phyloP scores from a whole-genome alignment of 92 coral and sea anemone genomes.

The Pocillopora grandis region DNA sequence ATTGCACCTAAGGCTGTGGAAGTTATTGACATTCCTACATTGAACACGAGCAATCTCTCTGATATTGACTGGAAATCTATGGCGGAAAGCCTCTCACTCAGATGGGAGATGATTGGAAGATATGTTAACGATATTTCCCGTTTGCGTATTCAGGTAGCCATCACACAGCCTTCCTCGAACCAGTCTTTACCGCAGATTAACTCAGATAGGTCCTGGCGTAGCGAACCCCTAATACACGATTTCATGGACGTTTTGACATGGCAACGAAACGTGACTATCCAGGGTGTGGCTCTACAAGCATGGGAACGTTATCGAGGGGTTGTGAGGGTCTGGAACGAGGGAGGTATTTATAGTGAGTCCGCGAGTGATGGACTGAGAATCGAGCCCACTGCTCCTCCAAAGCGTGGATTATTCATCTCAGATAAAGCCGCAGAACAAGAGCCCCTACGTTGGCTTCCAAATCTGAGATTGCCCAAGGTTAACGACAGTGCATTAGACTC shows the following conservation, averaged over 20 bases:
- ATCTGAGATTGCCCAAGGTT: constrained; percentile 63
- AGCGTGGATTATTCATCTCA: constrained; percentile 49
- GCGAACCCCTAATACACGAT: constrained; percentile 79
- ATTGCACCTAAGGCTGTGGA: constrained; percentile 66
- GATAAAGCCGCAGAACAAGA: constrained; percentile 77
- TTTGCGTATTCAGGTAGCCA: constrained; percentile 82
- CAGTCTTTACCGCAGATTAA: constrained; percentile 57
- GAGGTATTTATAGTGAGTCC: constrained; percentile 68
- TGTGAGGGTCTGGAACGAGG: constrained; percentile 78
- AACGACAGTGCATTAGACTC: constrained; percentile 59
- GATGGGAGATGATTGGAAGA: constrained; percentile 74
- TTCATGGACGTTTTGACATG: constrained; percentile 74
- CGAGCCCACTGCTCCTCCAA: constrained; percentile 78
- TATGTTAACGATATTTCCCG: constrained; percentile 67
- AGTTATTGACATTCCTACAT: constrained; percentile 57
- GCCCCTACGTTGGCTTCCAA: constrained; percentile 80
- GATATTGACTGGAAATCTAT: constrained; percentile 91
- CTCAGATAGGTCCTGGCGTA: constrained; percentile 67
- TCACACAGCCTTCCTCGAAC: constrained; percentile 67
- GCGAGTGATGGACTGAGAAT: constrained; percentile 82
- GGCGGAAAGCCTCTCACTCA: constrained; percentile 69
- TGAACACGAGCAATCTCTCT: constrained; percentile 41
- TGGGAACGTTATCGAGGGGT: constrained; percentile 86
- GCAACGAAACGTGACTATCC: constrained; percentile 65
- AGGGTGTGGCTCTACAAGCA: constrained; percentile 53